Evolutionary conservation across 1,140 invertebrate genomes (phyloP).

Genomic region (Bombyx mandarina): DNA sequence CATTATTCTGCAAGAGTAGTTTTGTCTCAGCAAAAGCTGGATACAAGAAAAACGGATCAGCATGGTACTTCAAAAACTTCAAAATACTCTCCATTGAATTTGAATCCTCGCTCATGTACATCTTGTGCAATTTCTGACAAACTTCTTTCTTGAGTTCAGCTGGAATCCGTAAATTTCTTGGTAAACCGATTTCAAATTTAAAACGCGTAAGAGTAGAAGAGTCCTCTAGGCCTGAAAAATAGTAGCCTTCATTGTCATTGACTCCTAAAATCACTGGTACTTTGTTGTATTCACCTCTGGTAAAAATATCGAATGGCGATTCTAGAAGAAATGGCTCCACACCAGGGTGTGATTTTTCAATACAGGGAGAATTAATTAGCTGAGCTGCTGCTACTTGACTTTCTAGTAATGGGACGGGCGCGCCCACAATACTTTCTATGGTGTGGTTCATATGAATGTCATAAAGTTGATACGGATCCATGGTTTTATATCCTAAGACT

Average conservation of each 20-base stretch:
- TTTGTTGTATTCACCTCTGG: conserved; percentile 9
- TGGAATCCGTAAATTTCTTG: background rate
- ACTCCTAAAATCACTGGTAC: conserved; percentile 16
- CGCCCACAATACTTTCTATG: conserved; percentile 4
- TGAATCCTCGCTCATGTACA: background rate
- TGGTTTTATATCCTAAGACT: conserved; percentile 4
- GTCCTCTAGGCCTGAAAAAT: conserved; percentile 2
- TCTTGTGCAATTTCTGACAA: background rate
- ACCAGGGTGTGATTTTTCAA: conserved; percentile 8
- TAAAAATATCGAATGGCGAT: conserved; percentile 6
- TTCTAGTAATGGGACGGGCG: conserved; percentile 4
- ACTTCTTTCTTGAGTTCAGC: background rate
- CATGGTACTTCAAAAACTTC: conserved; percentile 4
- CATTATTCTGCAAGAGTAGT: background rate
- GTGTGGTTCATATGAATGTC: conserved; percentile 8
- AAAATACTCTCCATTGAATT: background rate
- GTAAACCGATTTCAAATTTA: background rate
- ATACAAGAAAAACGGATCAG: conserved; percentile 3
- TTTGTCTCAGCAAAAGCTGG: conserved; percentile 2
- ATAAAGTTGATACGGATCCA: conserved; percentile 9
- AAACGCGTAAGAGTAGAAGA: background rate
- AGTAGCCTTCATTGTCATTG: conserved; percentile 13
- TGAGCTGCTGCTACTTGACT: background rate
- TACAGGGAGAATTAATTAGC: conserved; percentile 6
- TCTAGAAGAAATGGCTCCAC: conserved; percentile 12